Conservation (phyloP, 2,888 invertebrate genomes). For the Drosophila anomalata region DNA sequence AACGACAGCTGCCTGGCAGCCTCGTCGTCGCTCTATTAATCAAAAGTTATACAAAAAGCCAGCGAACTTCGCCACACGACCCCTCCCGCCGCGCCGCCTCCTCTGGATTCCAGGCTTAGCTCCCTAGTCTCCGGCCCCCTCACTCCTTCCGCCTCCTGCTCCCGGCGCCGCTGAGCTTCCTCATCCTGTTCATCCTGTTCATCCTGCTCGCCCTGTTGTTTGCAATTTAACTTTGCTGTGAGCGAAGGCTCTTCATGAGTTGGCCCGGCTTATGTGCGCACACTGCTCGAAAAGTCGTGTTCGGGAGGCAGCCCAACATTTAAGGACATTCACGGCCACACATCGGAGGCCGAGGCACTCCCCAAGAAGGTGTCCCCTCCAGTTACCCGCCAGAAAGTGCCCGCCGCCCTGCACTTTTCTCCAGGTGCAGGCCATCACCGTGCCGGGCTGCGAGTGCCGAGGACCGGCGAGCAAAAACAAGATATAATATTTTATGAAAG, state of each 20-base stretch:
- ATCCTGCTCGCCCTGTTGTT: slow-evolving; percentile 47
- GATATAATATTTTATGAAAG: slow-evolving; percentile 69
- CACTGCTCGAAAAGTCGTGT: slow-evolving; percentile 7
- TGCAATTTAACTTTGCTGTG: slow-evolving; percentile 68
- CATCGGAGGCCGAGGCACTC: not conserved
- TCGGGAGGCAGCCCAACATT: not conserved
- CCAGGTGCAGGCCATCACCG: slow-evolving; percentile 2
- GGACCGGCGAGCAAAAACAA: slow-evolving; percentile 43
- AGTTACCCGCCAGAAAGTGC: not conserved
- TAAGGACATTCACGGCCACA: not conserved
- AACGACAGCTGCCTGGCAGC: slow-evolving; percentile 44
- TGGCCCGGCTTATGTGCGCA: slow-evolving; percentile 45
- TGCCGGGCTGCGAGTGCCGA: slow-evolving; percentile 5
- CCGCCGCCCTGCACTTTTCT: not conserved
- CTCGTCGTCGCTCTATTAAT: slow-evolving; percentile 64
- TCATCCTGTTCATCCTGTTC: slow-evolving; percentile 31
- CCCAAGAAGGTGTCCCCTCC: not conserved
- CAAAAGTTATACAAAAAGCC: slow-evolving; percentile 74
- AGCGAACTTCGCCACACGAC: slow-evolving; percentile 63
- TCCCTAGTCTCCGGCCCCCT: not conserved
- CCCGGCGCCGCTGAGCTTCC: slow-evolving; percentile 32
- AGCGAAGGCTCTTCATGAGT: slow-evolving; percentile 49
- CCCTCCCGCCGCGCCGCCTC: slow-evolving; percentile 5
- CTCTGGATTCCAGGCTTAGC: slow-evolving; percentile 4
- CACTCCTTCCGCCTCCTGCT: not conserved